Base-by-base conservation (phyloP, 2,888 invertebrate species). In the Helobdella robusta region DNA sequence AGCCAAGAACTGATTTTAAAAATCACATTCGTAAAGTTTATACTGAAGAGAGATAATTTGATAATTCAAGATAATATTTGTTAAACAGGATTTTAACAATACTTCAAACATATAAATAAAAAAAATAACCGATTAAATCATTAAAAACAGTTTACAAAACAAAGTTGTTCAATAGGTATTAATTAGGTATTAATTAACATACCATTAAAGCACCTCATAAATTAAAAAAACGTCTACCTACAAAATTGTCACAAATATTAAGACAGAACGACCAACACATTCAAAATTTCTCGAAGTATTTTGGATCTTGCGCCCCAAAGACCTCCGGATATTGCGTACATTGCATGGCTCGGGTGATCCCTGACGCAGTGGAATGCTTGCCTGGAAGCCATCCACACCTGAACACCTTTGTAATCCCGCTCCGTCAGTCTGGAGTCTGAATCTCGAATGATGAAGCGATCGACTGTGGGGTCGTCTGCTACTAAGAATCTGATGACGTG, bases 301-400 rank as follows among this genome's bases (percentile, higher is more conserved):
- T 18, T 32, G 4, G 69, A 64, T 35, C 52, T 68, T 1, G 66
- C 71, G 8, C 71, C 71, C 71, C 71, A 71, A 62, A 71, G 50
- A 15, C 71, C 71, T 5, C 71, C 71, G 2, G 69, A 71, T 23
- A 71, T 50, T 5, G 71, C 66, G 44, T 67, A 71, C 20, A 30
- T 25, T 15, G 67, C 66, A 48, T 72, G 72, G 48, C 70, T 70
- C 1, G 71, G 70, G 64, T 72, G 72, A 50, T 72, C 72, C 20
- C 72, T 50, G 28, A 72, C 65, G 61, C 71, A 70, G 66, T 68
- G 62, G 50, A 72, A 70, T 20, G 70, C 54, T 56, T 65, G 59
- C 6, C 66, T 69, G 11, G 69, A 68, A 36, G 59, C 35, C 34
- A 70, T 56, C 72, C 72, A 72, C 11, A 66, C 71, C 23, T 61